A percentile compares a stretch with the other conserved stretches of the same genome.
Evolutionary conservation across 2,113 vertebrate genomes (phyloP).

Genomic region (Pollimyrus isidori): DNA sequence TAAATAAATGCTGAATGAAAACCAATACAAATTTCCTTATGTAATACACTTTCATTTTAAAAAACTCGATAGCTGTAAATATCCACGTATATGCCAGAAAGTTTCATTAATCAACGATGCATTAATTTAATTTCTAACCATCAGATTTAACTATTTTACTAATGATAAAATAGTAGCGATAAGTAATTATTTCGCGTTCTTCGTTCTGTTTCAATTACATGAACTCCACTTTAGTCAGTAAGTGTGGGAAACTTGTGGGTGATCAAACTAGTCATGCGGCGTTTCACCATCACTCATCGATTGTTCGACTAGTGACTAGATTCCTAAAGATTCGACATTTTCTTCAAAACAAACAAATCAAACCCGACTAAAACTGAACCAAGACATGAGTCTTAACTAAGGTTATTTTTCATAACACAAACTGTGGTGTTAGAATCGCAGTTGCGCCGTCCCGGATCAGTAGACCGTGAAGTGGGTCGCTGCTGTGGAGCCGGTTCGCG

Average conservation of each 20-base stretch:
- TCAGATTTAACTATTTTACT: not conserved
- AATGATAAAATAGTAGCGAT: not conserved
- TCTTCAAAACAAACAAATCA: not conserved
- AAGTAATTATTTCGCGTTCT: not conserved
- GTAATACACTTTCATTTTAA: not conserved
- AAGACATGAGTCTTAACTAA: not conserved
- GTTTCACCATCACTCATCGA: not conserved
- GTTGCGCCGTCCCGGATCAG: not conserved
- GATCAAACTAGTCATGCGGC: not conserved
- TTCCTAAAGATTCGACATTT: not conserved
- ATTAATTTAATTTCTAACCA: not conserved
- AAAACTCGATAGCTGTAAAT: not conserved
- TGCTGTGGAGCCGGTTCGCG: not conserved
- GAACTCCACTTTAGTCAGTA: not conserved
- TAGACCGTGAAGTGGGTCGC: not conserved
- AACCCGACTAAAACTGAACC: not conserved
- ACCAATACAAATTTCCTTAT: not conserved
- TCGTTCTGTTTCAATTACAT: not conserved
- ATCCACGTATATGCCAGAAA: not conserved
- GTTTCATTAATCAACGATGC: not conserved
- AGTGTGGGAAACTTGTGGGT: not conserved
- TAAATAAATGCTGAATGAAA: not conserved
- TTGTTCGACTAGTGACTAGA: not conserved
- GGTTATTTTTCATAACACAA: not conserved
- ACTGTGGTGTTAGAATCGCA: not conserved